phyloP scores from a whole-genome alignment of 2,888 invertebrate genomes.

The Dolomedes plantarius region DNA sequence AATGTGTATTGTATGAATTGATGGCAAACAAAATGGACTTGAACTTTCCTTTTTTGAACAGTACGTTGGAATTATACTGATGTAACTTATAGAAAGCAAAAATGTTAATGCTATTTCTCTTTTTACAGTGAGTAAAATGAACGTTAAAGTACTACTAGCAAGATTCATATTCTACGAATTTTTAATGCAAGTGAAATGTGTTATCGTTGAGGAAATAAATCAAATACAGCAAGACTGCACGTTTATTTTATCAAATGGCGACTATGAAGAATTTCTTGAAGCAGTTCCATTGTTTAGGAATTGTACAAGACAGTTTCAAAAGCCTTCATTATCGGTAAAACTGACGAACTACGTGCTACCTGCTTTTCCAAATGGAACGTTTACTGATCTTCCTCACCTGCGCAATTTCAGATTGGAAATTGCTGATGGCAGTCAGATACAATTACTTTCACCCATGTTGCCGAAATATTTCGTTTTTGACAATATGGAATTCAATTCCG shows the following conservation, averaged over 20 bases:
- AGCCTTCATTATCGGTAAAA: neutral
- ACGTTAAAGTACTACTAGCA: too few species aligned
- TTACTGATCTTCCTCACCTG: slow-evolving; percentile 12
- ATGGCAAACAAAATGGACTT: too few species aligned
- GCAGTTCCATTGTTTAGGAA: neutral
- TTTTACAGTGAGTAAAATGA: too few species aligned
- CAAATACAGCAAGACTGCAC: neutral
- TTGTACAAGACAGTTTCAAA: neutral
- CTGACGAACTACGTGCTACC: slow-evolving; percentile 32
- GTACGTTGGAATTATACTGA: too few species aligned
- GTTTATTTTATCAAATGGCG: slow-evolving; percentile 21
- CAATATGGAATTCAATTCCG: slow-evolving; percentile 24
- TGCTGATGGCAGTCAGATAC: slow-evolving; percentile 10
- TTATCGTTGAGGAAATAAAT: neutral
- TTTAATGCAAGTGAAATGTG: too few species aligned
- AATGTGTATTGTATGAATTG: too few species aligned
- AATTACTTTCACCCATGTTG: slow-evolving; percentile 7
- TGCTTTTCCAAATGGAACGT: slow-evolving; percentile 35
- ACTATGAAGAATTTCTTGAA: slow-evolving; percentile 6
- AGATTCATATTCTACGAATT: too few species aligned
- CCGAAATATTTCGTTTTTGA: slow-evolving; percentile 22
- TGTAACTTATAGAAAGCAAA: too few species aligned
- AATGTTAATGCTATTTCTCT: too few species aligned
- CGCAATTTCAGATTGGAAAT: slow-evolving; percentile 25
- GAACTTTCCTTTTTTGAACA: too few species aligned